Conservation (phyloP, 2,797 vertebrate genomes). For the Eremophila alpestris region DNA sequence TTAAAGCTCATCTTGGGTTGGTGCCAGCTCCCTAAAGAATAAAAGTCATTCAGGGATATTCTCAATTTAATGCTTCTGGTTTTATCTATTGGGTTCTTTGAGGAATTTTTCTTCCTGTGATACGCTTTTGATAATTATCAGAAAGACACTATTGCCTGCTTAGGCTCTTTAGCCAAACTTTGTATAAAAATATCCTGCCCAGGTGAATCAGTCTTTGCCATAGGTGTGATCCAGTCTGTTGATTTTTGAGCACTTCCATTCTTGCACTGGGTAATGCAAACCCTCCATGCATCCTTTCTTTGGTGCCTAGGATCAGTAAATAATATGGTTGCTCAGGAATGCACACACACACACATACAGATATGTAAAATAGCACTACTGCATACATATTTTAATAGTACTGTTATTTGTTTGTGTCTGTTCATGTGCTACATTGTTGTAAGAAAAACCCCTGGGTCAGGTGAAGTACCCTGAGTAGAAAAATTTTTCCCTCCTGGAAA, state of each 20-base stretch:
- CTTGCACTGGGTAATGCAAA: not conserved
- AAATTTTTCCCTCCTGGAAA: not conserved
- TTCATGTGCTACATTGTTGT: rapidly evolving
- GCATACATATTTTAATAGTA: too few species aligned
- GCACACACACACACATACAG: not conserved
- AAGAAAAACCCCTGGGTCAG: not conserved
- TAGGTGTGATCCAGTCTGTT: not conserved
- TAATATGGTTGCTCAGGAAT: not conserved
- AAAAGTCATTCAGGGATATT: not conserved
- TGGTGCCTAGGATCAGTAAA: not conserved
- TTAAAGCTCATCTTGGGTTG: not conserved
- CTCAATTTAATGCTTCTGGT: not conserved
- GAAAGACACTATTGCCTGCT: not conserved
- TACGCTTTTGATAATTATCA: not conserved
- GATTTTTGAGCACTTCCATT: not conserved
- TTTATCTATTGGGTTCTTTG: not conserved
- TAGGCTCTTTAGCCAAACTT: not conserved
- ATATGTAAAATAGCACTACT: not conserved
- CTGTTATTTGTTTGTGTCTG: not conserved
- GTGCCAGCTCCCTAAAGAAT: not conserved
- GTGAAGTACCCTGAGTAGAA: not conserved
- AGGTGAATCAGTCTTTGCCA: not conserved
- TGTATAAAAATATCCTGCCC: not conserved
- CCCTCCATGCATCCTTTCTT: not conserved
- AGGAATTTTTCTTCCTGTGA: not conserved